Evolutionary conservation across 2,888 invertebrate species (phyloP), one percentile per base, ranked within the genome.

Genomic region (Aricia artaxerxes): DNA sequence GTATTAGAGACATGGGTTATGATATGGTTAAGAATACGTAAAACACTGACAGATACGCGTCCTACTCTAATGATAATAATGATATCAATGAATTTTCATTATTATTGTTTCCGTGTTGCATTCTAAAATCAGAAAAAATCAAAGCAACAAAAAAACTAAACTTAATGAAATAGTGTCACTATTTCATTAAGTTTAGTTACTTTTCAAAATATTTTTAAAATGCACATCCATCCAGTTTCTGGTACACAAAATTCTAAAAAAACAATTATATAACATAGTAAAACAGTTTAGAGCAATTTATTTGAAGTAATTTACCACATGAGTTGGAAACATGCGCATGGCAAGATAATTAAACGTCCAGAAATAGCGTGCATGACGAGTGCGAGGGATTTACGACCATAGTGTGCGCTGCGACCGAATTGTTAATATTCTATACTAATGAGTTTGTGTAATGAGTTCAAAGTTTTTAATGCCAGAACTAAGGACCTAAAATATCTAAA

Each of bases 291-390:
- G 24, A 78, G 44, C 61, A 73, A 57, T 31, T 60, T 60, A 78
- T 78, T 64, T 49, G 61, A 78, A 69, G 73, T 40, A 79, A 79
- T 79, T 75, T 64, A 76, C 75, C 79, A 60, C 69, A 76, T 44
- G 69, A 79, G 77, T 79, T 75, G 78, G 73, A 81, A 82, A 82
- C 82, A 82, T 87, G 88, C 89, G 90, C 89, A 86, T 87, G 89
- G 88, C 88, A 86, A 80, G 84, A 90, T 88, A 92, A 92, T 93
- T 92, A 92, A 92, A 91, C 87, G 84, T 88, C 89, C 92, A 86
- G 85, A 92, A 92, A 93, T 93, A 92, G 87, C 7, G 80, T 89
- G 88, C 86, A 86, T 89, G 90, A 92, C 90, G 90, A 89, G 87
- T 86, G 83, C 80, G 82, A 84, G 83, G 88, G 90, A 91, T 91